Conservation (phyloP, 2,113 vertebrate species). For the Hippotragus niger region DNA sequence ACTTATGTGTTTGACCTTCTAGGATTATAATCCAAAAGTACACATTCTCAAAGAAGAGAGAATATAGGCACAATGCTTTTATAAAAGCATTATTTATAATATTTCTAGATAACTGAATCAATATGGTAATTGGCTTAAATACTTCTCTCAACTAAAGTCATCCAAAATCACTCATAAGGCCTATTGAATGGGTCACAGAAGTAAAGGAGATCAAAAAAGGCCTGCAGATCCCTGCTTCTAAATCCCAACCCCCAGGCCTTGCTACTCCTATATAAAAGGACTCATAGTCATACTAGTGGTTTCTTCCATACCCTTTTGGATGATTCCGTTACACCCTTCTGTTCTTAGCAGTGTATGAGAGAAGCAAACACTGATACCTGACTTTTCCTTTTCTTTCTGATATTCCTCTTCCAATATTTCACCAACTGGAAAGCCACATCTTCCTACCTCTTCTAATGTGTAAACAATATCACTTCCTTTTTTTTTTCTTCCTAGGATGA, state of each 20-base stretch:
- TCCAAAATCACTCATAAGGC: not conserved
- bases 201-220: not conserved
- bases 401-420: not conserved
- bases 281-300: not conserved
- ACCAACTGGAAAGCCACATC: too few relatives aligned
- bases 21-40: not conserved
- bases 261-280: not conserved
- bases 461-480: not conserved
- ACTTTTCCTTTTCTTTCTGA: not conserved
- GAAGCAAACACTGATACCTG: not conserved
- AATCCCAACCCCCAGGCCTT: not conserved
- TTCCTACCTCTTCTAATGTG: not conserved
- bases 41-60: not conserved
- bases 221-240: not conserved
- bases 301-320: not conserved
- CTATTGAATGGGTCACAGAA: not conserved
- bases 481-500: not conserved
- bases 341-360: not conserved
- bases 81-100: not conserved
- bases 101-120: not conserved
- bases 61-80: not conserved
- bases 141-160: not conserved
- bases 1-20: not conserved
- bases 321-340: not conserved
- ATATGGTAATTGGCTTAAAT: not conserved